These are phyloP conservation scores for Lepilemur septentrionalis DNA, from an alignment of 2,797 vertebrate species.

Conservation along the genomic window DNA sequence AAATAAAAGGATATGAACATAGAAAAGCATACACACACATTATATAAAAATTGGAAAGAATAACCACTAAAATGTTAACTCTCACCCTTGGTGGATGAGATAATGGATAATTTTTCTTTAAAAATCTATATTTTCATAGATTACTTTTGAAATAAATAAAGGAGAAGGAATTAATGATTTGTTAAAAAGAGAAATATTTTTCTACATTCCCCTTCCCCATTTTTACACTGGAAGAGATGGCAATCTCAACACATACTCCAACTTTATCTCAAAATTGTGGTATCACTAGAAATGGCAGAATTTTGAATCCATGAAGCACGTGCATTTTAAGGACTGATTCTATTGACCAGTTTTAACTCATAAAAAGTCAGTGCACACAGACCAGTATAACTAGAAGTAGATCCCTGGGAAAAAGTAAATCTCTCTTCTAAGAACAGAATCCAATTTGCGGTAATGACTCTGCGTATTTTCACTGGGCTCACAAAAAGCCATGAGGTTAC, in stretches of 20 bases:
- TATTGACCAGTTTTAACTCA: not conserved
- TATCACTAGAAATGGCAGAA: not conserved
- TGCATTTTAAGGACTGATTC: too few relatives aligned
- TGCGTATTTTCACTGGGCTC: not conserved
- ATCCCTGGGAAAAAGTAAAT: not conserved
- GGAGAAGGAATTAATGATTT: not conserved
- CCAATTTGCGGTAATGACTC: not conserved
- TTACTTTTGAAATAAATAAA: constrained; percentile 24
- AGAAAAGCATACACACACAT: not conserved
- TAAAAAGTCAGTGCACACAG: not conserved
- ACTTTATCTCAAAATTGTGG: not conserved
- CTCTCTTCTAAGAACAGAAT: not conserved
- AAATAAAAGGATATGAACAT: not conserved
- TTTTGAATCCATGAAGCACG: not conserved
- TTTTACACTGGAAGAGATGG: not conserved
- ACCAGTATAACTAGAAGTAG: not conserved
- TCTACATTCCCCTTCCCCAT: not conserved
- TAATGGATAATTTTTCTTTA: not conserved
- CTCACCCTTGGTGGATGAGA: not conserved
- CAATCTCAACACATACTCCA: not conserved
- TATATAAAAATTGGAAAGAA: not conserved
- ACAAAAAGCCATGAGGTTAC: not conserved
- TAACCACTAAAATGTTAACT: not conserved
- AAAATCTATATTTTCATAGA: not conserved
- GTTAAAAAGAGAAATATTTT: not conserved